A percentile compares a stretch with the other conserved stretches of the same genome.
phyloP scores from a whole-genome alignment of 2,797 vertebrate species.

The Lophotriccus pileatus region DNA sequence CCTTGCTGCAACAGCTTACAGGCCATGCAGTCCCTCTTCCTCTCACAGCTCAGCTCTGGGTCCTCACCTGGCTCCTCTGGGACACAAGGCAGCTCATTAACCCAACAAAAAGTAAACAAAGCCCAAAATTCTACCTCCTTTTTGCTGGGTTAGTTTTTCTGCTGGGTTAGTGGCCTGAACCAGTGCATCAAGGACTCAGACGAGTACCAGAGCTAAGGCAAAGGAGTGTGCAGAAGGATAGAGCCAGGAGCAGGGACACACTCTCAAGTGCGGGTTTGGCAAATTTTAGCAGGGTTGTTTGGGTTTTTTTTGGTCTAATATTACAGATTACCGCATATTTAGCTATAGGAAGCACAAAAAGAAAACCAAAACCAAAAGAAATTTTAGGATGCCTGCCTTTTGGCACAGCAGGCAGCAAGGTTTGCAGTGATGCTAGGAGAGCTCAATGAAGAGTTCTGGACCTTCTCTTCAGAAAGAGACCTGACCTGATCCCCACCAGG shows the following conservation, averaged over 20 bases:
- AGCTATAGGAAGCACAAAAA: background rate
- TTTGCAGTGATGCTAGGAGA: background rate
- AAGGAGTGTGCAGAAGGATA: background rate
- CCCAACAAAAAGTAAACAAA: background rate
- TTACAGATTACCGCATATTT: background rate
- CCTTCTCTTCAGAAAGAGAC: background rate
- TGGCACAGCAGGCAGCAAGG: background rate
- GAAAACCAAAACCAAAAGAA: background rate
- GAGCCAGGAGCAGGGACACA: background rate
- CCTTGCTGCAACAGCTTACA: background rate
- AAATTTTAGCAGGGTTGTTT: background rate
- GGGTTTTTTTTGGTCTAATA: background rate
- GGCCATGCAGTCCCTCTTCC: background rate
- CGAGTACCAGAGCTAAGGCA: background rate
- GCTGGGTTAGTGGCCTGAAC: background rate
- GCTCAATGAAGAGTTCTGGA: background rate
- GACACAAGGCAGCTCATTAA: background rate
- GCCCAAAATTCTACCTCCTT: background rate
- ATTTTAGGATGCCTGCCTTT: background rate
- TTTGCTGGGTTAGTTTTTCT: background rate
- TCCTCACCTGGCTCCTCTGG: background rate
- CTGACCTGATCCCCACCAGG: background rate
- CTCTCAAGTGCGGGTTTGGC: background rate
- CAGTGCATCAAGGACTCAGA: background rate
- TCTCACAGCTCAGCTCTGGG: background rate